These are phyloP conservation scores for Chrysolina haemoptera DNA, from an alignment of 2,888 invertebrate genomes.

Conservation along the genomic window DNA sequence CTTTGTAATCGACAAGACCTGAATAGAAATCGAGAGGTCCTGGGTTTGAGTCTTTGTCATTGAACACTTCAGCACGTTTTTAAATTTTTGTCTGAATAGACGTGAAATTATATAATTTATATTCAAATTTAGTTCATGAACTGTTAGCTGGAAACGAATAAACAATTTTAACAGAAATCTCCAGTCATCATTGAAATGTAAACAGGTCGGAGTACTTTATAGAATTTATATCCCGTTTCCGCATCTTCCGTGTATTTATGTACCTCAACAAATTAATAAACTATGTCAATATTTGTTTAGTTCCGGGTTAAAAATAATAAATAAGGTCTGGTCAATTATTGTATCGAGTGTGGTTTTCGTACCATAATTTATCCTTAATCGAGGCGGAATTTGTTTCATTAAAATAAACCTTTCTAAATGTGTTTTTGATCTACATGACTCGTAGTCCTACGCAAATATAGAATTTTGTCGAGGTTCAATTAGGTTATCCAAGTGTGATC, in stretches of 20 bases:
- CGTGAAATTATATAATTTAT: too few relatives aligned
- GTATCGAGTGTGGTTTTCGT: constrained; percentile 9
- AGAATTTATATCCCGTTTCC: neutral
- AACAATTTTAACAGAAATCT: too few relatives aligned
- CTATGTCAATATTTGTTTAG: constrained; percentile 27
- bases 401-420: constrained; percentile 22
- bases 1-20: too few relatives aligned
- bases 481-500: neutral
- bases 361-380: neutral
- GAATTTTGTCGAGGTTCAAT: neutral
- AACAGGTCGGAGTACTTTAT: neutral
- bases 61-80: too few relatives aligned
- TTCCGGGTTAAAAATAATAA: constrained; percentile 16
- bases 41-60: too few relatives aligned
- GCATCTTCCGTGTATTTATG: neutral
- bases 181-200: neutral
- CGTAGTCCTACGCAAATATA: neutral
- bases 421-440: constrained; percentile 10
- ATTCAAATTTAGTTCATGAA: too few relatives aligned
- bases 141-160: too few relatives aligned
- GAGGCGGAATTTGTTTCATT: constrained; percentile 3
- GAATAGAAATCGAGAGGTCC: too few relatives aligned
- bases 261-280: constrained; percentile 20
- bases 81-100: too few relatives aligned
- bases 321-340: constrained; percentile 28